Percentiles rank a stretch among this genome's conserved stretches.
Conservation (phyloP, 2,888 invertebrate genomes). For the Mesopsocus fuscifrons region DNA sequence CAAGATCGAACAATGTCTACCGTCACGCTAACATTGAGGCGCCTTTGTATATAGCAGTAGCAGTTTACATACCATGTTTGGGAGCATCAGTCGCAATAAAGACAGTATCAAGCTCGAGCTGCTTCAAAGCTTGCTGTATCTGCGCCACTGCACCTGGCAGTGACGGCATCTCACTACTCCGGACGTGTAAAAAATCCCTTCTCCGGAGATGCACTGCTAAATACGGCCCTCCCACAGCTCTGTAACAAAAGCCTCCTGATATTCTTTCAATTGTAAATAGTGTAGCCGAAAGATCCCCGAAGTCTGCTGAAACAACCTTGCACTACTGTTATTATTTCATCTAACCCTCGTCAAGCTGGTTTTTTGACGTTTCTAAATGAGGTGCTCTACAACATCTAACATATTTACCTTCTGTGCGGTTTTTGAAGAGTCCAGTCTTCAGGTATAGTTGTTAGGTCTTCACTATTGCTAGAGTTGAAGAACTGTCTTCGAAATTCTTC, state of each 20-base stretch:
- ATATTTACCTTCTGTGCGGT: slow-evolving; percentile 29
- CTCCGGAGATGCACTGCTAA: slow-evolving; percentile 73
- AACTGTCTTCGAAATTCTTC: slow-evolving; percentile 38
- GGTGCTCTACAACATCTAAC: too few relatives aligned
- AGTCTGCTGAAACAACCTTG: too few relatives aligned
- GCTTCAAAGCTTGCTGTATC: slow-evolving; percentile 37
- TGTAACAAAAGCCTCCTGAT: too few relatives aligned
- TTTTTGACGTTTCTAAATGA: too few relatives aligned
- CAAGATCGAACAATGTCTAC: too few relatives aligned
- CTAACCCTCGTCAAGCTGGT: too few relatives aligned
- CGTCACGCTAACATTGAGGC: too few relatives aligned
- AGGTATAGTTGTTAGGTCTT: slow-evolving; percentile 37
- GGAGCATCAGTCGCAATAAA: slow-evolving; percentile 78
- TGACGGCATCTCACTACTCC: slow-evolving; percentile 55
- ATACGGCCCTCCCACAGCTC: slow-evolving; percentile 47
- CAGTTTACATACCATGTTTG: slow-evolving; percentile 26
- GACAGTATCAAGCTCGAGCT: slow-evolving; percentile 36
- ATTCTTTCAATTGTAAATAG: too few relatives aligned
- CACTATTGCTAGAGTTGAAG: slow-evolving; percentile 40
- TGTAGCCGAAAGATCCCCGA: too few relatives aligned
- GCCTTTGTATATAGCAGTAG: too few relatives aligned
- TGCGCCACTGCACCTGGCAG: slow-evolving; percentile 59
- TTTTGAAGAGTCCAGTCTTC: slow-evolving; percentile 33
- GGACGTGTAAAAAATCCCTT: slow-evolving; percentile 63
- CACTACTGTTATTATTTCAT: too few relatives aligned